Percentiles rank a stretch among this genome's conserved stretches.
phyloP scores from a whole-genome alignment of 2,888 invertebrate genomes.

The Amphipyra tragopoginis region DNA sequence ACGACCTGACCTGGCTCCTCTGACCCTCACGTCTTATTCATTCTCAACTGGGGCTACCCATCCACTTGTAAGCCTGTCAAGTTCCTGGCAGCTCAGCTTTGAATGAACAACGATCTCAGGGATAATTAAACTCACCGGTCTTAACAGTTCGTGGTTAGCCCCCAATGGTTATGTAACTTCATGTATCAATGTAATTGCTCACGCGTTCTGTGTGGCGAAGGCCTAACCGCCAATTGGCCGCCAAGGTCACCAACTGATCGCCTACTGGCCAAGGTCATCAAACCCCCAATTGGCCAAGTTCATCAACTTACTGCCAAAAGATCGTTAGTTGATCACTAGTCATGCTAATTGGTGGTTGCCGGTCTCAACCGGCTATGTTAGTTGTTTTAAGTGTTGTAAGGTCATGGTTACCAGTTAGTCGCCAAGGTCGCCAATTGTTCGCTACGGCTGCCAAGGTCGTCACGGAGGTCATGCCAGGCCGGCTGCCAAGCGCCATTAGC shows the following conservation, averaged over 20 bases:
- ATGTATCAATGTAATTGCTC: slow-evolving; percentile 25
- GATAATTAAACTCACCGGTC: slow-evolving; percentile 3
- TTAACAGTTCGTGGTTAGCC: slow-evolving; percentile 9
- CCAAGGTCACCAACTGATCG: slow-evolving; percentile 63
- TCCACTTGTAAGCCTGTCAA: slow-evolving; percentile 6
- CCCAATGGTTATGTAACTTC: not conserved
- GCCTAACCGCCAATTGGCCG: slow-evolving; percentile 58
- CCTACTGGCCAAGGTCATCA: slow-evolving; percentile 47
- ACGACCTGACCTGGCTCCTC: slow-evolving; percentile 1
- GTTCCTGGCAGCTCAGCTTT: slow-evolving; percentile 6
- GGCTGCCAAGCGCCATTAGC: slow-evolving; percentile 80
- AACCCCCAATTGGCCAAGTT: slow-evolving; percentile 60
- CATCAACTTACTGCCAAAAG: slow-evolving; percentile 68
- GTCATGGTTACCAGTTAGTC: slow-evolving; percentile 58
- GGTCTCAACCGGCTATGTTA: slow-evolving; percentile 53
- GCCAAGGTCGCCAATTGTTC: slow-evolving; percentile 59
- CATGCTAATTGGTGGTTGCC: slow-evolving; percentile 63
- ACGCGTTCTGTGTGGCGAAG: slow-evolving; percentile 29
- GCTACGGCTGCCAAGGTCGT: slow-evolving; percentile 62
- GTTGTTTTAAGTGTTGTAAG: slow-evolving; percentile 60
- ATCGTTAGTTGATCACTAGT: slow-evolving; percentile 65
- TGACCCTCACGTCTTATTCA: slow-evolving; percentile 6
- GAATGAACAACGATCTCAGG: slow-evolving; percentile 2
- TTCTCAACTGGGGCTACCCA: slow-evolving; percentile 13
- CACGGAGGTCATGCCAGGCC: slow-evolving; percentile 62